Percentiles rank a stretch among this genome's conserved stretches.
phyloP scores from a whole-genome alignment of 2,113 vertebrate species.

The Nanorana parkeri region DNA sequence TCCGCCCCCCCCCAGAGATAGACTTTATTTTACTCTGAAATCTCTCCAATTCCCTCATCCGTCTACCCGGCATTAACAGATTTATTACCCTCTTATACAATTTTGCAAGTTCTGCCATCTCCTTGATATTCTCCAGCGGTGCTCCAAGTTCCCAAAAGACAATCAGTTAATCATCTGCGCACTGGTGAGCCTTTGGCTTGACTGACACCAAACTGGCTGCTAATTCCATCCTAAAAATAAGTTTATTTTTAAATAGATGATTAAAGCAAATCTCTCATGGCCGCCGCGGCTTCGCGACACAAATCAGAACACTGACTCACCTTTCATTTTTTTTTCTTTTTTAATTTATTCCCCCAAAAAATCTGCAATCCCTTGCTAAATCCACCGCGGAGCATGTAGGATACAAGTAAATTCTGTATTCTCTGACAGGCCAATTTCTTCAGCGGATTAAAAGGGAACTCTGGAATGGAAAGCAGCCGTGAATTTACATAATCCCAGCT shows the following conservation, averaged over 20 bases:
- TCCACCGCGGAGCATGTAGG: not conserved
- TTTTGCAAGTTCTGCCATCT: not conserved
- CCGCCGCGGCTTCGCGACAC: not conserved
- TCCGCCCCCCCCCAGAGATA: too few relatives aligned
- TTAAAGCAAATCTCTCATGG: constrained; percentile 14
- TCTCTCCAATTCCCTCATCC: too few relatives aligned
- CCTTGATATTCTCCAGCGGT: not conserved
- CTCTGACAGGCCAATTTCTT: not conserved
- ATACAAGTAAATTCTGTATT: not conserved
- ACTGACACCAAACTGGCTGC: constrained; percentile 24
- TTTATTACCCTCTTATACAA: not conserved
- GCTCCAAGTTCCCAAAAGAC: not conserved
- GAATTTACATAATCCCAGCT: too few relatives aligned
- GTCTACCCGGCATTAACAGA: not conserved
- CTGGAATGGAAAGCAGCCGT: not conserved
- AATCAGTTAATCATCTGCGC: not conserved
- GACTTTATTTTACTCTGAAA: too few relatives aligned
- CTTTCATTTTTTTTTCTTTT: not conserved
- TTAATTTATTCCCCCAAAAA: not conserved
- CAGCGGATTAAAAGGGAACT: not conserved
- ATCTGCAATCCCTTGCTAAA: not conserved
- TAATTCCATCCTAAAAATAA: constrained; percentile 26
- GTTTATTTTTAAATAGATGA: constrained; percentile 31
- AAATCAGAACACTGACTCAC: constrained; percentile 20
- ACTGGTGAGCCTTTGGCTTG: not conserved